Conservation (phyloP, 2,888 invertebrate species). For the Ichneumoninae sp. region DNA sequence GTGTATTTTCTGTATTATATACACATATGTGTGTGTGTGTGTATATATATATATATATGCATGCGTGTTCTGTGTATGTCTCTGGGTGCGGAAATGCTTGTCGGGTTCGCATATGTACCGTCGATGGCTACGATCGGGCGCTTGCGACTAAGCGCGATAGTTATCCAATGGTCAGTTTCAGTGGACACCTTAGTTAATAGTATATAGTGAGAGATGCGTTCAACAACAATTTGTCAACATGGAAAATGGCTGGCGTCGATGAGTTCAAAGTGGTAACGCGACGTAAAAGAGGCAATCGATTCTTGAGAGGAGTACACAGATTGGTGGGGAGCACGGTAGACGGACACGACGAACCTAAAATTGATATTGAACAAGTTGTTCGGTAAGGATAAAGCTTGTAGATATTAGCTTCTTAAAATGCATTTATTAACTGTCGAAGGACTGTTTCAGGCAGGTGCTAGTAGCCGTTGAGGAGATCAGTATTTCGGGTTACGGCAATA, state of each 20-base stretch:
- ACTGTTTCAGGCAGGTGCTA: slow-evolving; percentile 81
- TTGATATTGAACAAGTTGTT: slow-evolving; percentile 67
- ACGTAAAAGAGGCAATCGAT: slow-evolving; percentile 61
- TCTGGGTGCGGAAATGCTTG: background rate
- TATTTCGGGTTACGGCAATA: slow-evolving; percentile 82
- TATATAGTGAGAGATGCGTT: background rate
- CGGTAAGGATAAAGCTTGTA: slow-evolving; percentile 69
- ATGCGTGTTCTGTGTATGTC: background rate
- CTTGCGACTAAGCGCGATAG: background rate
- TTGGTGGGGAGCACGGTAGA: slow-evolving; percentile 33
- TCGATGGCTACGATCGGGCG: background rate
- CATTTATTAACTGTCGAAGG: background rate
- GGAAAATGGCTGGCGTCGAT: slow-evolving; percentile 60
- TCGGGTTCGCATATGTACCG: background rate
- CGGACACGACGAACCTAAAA: slow-evolving; percentile 47
- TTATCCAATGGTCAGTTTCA: background rate
- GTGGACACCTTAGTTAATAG: background rate
- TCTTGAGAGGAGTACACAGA: slow-evolving; percentile 49
- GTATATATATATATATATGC: background rate
- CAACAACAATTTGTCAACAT: background rate
- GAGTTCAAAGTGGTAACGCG: slow-evolving; percentile 70
- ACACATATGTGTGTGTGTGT: background rate
- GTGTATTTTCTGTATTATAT: background rate
- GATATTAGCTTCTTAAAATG: background rate
- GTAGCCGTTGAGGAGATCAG: slow-evolving; percentile 81